Conservation (phyloP, 2,888 invertebrate genomes). For the Invenusta paracnida region DNA sequence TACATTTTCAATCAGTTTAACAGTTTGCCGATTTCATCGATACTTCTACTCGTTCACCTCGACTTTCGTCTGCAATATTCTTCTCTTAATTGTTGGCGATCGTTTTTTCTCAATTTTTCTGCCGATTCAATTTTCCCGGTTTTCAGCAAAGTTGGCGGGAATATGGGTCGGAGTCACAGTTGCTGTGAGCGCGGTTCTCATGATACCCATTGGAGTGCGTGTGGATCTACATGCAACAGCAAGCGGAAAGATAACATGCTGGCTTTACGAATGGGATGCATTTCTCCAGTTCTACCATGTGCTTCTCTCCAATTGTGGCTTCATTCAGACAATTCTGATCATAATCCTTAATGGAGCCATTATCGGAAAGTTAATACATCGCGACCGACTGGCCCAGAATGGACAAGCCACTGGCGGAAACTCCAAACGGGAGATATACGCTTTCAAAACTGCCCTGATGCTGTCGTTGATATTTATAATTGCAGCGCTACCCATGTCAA, state of each 20-base stretch:
- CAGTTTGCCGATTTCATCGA: slow-evolving; percentile 25
- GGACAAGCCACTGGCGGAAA: neutral
- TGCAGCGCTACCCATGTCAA: slow-evolving; percentile 22
- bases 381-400: neutral
- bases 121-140: slow-evolving; percentile 4
- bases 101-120: slow-evolving; percentile 27
- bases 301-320: slow-evolving; percentile 23
- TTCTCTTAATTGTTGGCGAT: slow-evolving; percentile 12
- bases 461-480: slow-evolving; percentile 20
- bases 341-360: slow-evolving; percentile 11
- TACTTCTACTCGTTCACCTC: slow-evolving; percentile 18
- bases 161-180: neutral
- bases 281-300: slow-evolving; percentile 21
- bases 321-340: slow-evolving; percentile 21
- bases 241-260: neutral
- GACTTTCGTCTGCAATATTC: neutral
- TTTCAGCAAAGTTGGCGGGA: neutral
- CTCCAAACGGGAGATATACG: slow-evolving; percentile 10
- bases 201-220: neutral
- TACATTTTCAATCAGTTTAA: neutral
- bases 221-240: neutral
- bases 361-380: neutral
- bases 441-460: neutral
- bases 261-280: neutral
- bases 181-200: neutral